phyloP scores from a whole-genome alignment of 2,888 invertebrate genomes.

The Agelastica alni region DNA sequence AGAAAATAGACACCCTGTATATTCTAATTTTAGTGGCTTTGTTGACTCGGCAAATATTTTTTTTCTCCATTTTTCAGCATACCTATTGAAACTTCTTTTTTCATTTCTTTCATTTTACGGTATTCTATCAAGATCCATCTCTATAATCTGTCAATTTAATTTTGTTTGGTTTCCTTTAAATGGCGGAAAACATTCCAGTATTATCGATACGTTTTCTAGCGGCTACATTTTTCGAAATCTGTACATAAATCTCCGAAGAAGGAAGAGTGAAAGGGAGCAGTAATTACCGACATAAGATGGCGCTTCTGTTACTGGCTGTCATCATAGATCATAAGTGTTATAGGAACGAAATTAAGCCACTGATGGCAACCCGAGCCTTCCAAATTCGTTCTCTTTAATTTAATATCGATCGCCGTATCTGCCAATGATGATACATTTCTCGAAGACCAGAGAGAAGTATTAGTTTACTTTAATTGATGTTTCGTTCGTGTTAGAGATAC shows the following conservation, averaged over 20 bases:
- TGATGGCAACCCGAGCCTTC: constrained; percentile 45
- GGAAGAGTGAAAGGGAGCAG: constrained; percentile 38
- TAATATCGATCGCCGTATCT: constrained; percentile 36
- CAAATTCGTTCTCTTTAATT: constrained; percentile 48
- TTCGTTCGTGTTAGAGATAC: constrained; percentile 5
- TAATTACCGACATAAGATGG: constrained; percentile 49
- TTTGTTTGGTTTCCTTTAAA: constrained; percentile 1
- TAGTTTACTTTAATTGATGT: constrained; percentile 8
- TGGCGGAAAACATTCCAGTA: not conserved
- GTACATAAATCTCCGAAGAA: not conserved
- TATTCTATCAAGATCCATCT: too few relatives aligned
- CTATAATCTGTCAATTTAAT: too few relatives aligned
- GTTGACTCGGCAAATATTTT: too few relatives aligned
- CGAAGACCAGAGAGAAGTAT: constrained; percentile 5
- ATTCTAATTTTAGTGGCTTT: too few relatives aligned
- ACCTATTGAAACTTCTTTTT: too few relatives aligned
- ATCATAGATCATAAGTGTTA: constrained; percentile 47
- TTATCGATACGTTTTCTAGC: constrained; percentile 3
- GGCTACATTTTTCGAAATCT: constrained; percentile 3
- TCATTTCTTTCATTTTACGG: too few relatives aligned
- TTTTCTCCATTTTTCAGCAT: too few relatives aligned
- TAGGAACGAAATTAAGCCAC: constrained; percentile 39
- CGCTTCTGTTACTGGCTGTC: constrained; percentile 41
- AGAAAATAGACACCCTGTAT: too few relatives aligned
- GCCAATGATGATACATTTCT: constrained; percentile 19